Conservation (phyloP, 2,797 vertebrate species). For the Eospalax fontanierii region DNA sequence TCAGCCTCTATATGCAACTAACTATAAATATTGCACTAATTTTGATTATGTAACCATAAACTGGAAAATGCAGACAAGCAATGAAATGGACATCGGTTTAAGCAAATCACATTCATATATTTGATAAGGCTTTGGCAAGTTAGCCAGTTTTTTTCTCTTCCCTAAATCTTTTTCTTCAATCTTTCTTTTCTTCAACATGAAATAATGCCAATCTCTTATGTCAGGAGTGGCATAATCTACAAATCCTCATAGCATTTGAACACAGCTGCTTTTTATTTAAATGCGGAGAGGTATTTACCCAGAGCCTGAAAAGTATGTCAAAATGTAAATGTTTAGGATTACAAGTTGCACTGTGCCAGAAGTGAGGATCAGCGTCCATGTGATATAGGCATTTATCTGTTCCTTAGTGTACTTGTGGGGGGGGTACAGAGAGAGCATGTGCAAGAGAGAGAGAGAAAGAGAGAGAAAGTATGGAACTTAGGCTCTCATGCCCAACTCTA, state of each 20-base stretch:
- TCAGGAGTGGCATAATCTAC: background rate
- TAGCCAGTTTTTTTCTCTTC: constrained; percentile 35
- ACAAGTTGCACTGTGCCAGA: constrained; percentile 31
- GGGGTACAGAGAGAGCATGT: background rate
- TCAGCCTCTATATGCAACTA: background rate
- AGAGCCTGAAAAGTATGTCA: constrained; percentile 22
- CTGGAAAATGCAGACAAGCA: constrained; percentile 2
- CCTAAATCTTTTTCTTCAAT: constrained; percentile 43
- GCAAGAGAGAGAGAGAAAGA: no score
- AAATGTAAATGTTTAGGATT: constrained; percentile 48
- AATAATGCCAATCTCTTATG: constrained; percentile 45
- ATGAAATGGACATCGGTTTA: constrained; percentile 28
- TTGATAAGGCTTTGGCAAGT: constrained; percentile 44
- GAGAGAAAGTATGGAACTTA: background rate
- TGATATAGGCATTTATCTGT: background rate
- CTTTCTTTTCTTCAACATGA: background rate
- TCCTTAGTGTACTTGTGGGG: constrained; percentile 48
- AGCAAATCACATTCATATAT: constrained; percentile 37
- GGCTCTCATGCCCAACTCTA: background rate
- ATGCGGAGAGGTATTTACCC: constrained; percentile 50
- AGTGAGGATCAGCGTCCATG: constrained; percentile 24
- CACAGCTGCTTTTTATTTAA: constrained; percentile 69
- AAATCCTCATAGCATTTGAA: constrained; percentile 61
- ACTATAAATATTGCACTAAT: constrained; percentile 28
- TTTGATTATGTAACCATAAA: constrained; percentile 49